Evolutionary conservation across 2,113 vertebrate species (phyloP).

Genomic region (Ancistrus triradiatus): DNA sequence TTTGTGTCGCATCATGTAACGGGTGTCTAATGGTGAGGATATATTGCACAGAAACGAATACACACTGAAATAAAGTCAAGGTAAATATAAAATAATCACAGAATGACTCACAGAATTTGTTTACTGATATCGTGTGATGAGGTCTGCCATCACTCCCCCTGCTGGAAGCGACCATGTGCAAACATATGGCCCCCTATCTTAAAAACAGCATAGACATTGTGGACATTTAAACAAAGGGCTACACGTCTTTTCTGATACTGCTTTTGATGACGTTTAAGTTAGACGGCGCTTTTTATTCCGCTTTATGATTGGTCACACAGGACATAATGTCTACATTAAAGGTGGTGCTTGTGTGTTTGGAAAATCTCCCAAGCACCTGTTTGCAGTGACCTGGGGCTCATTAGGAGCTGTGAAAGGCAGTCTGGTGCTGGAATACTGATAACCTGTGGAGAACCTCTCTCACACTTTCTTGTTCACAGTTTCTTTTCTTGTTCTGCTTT

Average conservation of each 20-base stretch:
- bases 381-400: conserved; percentile 38
- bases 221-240: too few relatives aligned
- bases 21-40: too few relatives aligned
- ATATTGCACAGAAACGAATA: too few relatives aligned
- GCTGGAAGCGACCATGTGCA: conserved; percentile 32
- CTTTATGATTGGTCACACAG: too few relatives aligned
- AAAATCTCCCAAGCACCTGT: conserved; percentile 31
- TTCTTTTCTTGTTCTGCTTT: not conserved
- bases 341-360: conserved; percentile 32
- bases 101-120: not conserved
- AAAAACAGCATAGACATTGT: too few relatives aligned
- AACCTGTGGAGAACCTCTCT: conserved; percentile 10
- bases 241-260: too few relatives aligned
- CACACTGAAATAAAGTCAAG: too few relatives aligned
- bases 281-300: too few relatives aligned
- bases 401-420: conserved; percentile 39
- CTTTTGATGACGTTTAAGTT: too few relatives aligned
- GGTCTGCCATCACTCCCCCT: conserved; percentile 43
- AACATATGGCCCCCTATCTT: too few relatives aligned
- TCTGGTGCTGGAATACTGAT: conserved; percentile 40
- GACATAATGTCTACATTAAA: conserved; percentile 13
- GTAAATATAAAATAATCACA: too few relatives aligned
- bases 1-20: too few relatives aligned
- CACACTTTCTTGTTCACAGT: conserved; percentile 5
- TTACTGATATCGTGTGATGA: conserved; percentile 28